A percentile compares a stretch with the other conserved stretches of the same genome.
Evolutionary conservation across 2,888 invertebrate species (phyloP).

Genomic region (Cyclophora punctaria): DNA sequence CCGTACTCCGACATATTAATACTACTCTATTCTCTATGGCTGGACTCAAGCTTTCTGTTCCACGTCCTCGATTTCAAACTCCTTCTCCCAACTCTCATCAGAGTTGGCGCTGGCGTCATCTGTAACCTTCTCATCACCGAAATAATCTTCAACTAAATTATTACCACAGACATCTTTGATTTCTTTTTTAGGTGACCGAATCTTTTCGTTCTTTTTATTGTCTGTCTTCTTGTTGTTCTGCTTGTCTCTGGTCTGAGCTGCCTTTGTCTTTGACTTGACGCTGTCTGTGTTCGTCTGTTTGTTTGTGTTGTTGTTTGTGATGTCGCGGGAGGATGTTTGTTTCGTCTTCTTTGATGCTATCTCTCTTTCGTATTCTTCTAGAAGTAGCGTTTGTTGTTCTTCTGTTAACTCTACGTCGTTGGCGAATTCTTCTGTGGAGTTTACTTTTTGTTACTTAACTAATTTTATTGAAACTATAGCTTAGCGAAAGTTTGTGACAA

Average conservation of each 20-base stretch:
- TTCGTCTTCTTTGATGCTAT: slow-evolving; percentile 60
- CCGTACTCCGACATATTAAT: too few species aligned
- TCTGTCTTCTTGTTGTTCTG: slow-evolving; percentile 34
- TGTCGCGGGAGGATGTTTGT: slow-evolving; percentile 41
- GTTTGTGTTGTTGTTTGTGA: slow-evolving; percentile 50
- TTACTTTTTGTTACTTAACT: not conserved
- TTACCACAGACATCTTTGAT: slow-evolving; percentile 67
- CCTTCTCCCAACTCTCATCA: slow-evolving; percentile 77
- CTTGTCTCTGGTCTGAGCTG: slow-evolving; percentile 43
- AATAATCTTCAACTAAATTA: slow-evolving; percentile 70
- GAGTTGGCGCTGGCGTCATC: slow-evolving; percentile 70
- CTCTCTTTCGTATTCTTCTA: slow-evolving; percentile 81
- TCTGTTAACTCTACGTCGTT: slow-evolving; percentile 80
- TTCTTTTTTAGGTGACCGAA: slow-evolving; percentile 43
- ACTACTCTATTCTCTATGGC: slow-evolving; percentile 21
- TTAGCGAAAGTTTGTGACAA: too few species aligned
- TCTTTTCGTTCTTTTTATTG: slow-evolving; percentile 8
- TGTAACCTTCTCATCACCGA: slow-evolving; percentile 56
- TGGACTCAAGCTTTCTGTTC: slow-evolving; percentile 48
- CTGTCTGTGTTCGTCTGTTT: slow-evolving; percentile 36
- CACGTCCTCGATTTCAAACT: slow-evolving; percentile 72
- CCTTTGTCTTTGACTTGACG: slow-evolving; percentile 27
- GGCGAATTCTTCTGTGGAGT: slow-evolving; percentile 77
- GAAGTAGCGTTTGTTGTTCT: slow-evolving; percentile 79
- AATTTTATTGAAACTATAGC: not conserved